Base-by-base conservation (phyloP, 2,888 invertebrate genomes). In the Shargacucullia verbasci region DNA sequence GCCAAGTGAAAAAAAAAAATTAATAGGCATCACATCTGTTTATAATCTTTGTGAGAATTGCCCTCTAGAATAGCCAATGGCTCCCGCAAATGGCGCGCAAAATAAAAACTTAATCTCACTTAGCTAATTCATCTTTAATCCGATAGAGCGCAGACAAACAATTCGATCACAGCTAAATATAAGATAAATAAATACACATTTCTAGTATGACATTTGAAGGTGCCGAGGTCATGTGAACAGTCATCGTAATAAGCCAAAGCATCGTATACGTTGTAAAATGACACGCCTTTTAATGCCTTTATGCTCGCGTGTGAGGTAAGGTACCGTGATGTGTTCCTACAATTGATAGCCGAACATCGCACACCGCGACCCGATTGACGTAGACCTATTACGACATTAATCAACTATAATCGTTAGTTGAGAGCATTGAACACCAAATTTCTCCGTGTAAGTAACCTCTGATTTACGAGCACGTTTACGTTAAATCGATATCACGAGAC, bases 341-440 rank as follows among this genome's bases (percentile, higher is more conserved):
- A 61, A 74, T 84, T 85, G 81, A 86, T 84, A 74, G 77, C 76
- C 71, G 72, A 73, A 76, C 80, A 80, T 76, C 79, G 73, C 73
- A 73, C 66, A 71, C 68, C 59, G 66, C 71, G 71, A 60, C 73
- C 64, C 78, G 78, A 83, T 82, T 82, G 83, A 85, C 79, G 78
- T 77, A 74, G 81, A 87, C 82, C 76, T 81, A 86, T 84, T 74
- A 81, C 79, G 76, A 80, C 79, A 86, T 86, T 82, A 84, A 85
- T 86, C 80, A 76, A 76, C 75, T 64, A 69, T 79, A 81, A 81
- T 79, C 70, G 73, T 64, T 73, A 73, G 64, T 73, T 63, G 73
- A 66, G 66, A 70, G 63, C 59, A 60, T 45, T 52, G 50, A 52
- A 61, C 57, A 61, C 58, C 56, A 50, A 55, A 59, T 59, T 50